Evolutionary conservation across 2,113 vertebrate genomes (phyloP).

Genomic region (Nematolebias whitei): DNA sequence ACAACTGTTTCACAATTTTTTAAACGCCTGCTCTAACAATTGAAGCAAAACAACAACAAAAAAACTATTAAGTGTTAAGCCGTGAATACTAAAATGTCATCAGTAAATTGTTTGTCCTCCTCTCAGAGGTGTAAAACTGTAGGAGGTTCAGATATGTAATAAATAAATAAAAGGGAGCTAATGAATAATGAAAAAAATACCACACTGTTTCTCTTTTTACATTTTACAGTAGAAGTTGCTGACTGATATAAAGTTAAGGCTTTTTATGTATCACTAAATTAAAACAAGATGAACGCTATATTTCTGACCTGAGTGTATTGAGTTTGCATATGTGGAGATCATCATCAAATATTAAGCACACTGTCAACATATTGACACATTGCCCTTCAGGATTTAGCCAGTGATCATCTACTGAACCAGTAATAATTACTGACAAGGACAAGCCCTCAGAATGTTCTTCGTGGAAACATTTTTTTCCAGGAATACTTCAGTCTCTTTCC

Average conservation of each 20-base stretch:
- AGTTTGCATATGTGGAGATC: constrained; percentile 17
- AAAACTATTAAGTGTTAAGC: not conserved
- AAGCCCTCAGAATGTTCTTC: constrained; percentile 10
- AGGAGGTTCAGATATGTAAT: not conserved
- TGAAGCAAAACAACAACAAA: not conserved
- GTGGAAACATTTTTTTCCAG: constrained; percentile 10
- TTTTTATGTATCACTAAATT: not conserved
- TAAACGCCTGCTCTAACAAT: no score
- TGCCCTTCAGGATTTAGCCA: constrained; percentile 41
- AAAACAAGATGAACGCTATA: not conserved
- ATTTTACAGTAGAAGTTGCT: not conserved
- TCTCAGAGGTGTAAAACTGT: not conserved
- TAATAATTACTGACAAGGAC: constrained; percentile 57
- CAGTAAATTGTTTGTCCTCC: not conserved
- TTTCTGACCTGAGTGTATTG: not conserved
- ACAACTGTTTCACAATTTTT: not conserved
- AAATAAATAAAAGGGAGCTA: not conserved
- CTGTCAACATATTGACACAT: constrained; percentile 35
- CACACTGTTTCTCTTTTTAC: not conserved
- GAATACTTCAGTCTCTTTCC: constrained; percentile 22
- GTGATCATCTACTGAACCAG: constrained; percentile 49
- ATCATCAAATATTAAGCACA: constrained; percentile 37
- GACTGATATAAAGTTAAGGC: not conserved
- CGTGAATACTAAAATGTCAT: not conserved
- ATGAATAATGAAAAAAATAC: not conserved